Base-by-base conservation (phyloP, 2,888 invertebrate species). In the Lochmaea capreae region DNA sequence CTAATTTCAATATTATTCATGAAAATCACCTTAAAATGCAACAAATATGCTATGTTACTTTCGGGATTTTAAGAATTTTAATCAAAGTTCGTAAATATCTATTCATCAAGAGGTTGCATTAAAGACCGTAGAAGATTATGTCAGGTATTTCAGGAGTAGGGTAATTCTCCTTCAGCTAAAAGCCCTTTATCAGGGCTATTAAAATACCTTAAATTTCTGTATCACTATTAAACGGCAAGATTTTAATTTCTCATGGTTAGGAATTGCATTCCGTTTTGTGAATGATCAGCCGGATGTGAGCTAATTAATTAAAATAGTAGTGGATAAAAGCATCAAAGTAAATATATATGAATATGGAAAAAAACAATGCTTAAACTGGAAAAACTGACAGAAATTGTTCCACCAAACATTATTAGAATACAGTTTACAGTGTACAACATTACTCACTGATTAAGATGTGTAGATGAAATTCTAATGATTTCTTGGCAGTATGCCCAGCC, bases 141-240 rank as follows among this genome's bases (percentile, higher is more conserved):
- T 63, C 63, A 63, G 70, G 70, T 63, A 70, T 70, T 70, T 70
- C 16, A 52, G 52, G 54, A 22, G 11, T 11, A 33, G 18, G 52
- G 18, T n/a, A n/a, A 54, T 54, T 46, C 68, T 39, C 62, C 52
- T 39, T n/a, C 6, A 3, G 18, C n/a, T 61, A 14, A n/a, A 33
- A 63, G 63, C 70, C 22, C 63, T 62, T 70, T 54, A 54, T 52
- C 26, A 18, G 57, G 33, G 54, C 63, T 43, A 63, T 70, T 63
- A 70, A 70, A 70, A 70, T 70, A 70, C 63, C 70, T 70, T 39
- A 63, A 70, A 69, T 69, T 46, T 52, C 52, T 69, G 54, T 61
- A 61, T 61, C 46, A 54, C 62, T 69, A 49, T 39, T 18, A 8
- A 49, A 58, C 46, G 52, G 16, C 69, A 49, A 68, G 68, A 68